These are phyloP conservation scores for Pecten maximus DNA, from an alignment of 2,888 invertebrate species.

Conservation along the genomic window DNA sequence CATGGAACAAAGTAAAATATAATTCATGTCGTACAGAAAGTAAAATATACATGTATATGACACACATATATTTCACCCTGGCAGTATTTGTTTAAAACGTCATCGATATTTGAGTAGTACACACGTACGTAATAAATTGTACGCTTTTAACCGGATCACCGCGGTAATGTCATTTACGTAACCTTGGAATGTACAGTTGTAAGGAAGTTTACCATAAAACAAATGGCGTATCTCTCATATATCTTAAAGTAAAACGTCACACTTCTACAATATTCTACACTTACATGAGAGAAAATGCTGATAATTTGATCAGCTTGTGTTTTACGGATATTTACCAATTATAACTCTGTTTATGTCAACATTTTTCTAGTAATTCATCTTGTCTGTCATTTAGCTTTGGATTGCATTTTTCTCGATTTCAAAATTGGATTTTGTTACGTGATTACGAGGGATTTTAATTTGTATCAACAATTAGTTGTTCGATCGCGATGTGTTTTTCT, in stretches of 20 bases:
- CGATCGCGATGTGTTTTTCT: neutral
- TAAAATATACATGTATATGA: too few relatives aligned
- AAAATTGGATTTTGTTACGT: neutral
- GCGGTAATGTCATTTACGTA: too few relatives aligned
- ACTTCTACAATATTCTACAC: neutral
- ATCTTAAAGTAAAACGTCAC: neutral
- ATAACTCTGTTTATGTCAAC: neutral
- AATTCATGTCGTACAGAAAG: too few relatives aligned
- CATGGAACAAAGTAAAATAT: neutral
- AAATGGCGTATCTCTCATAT: too few relatives aligned
- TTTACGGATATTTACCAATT: neutral
- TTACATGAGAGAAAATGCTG: neutral
- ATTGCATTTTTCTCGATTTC: neutral
- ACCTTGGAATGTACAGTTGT: too few relatives aligned
- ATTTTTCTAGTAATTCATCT: too few relatives aligned
- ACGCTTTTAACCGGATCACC: too few relatives aligned
- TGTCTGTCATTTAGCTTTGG: neutral
- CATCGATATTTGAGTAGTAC: neutral
- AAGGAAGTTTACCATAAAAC: too few relatives aligned
- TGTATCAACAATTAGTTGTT: neutral
- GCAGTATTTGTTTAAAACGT: neutral
- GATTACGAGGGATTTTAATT: neutral
- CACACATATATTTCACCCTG: too few relatives aligned
- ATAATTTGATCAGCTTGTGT: neutral
- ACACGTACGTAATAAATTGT: too few relatives aligned